These are phyloP conservation scores for Agelastica alni DNA, from an alignment of 2,888 invertebrate genomes.

Conservation along the genomic window DNA sequence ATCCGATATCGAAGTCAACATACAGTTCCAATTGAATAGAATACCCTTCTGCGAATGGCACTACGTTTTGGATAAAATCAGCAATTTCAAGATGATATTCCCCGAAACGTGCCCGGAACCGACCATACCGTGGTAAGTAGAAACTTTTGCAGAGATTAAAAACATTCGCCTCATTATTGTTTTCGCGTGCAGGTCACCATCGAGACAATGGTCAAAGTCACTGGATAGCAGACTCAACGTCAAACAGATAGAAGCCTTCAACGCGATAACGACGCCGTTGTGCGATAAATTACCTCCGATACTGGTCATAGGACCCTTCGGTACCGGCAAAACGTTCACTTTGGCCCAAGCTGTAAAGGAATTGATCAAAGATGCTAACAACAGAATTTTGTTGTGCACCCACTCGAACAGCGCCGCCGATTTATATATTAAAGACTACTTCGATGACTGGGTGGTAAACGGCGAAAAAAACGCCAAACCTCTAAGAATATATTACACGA, in stretches of 20 bases:
- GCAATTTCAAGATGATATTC: conserved; percentile 67
- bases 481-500: conserved; percentile 77
- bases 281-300: conserved; percentile 70
- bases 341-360: conserved; percentile 74
- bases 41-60: conserved; percentile 85
- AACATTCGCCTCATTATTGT: too few relatives aligned
- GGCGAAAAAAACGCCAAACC: conserved; percentile 71
- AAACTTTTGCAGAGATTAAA: too few relatives aligned
- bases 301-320: conserved; percentile 76
- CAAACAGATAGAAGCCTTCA: conserved; percentile 78
- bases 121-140: conserved; percentile 64
- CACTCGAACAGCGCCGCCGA: conserved; percentile 88
- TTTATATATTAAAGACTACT: conserved; percentile 81
- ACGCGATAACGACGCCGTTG: conserved; percentile 72
- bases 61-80: conserved; percentile 76
- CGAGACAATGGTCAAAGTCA: conserved; percentile 68
- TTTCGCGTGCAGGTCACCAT: conserved; percentile 58
- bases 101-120: conserved; percentile 68
- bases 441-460: conserved; percentile 74
- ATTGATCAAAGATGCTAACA: conserved; percentile 64
- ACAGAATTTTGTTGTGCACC: conserved; percentile 79
- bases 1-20: conserved; percentile 68
- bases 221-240: conserved; percentile 70
- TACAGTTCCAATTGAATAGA: conserved; percentile 81
- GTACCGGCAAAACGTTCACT: conserved; percentile 87